Evolutionary conservation across 1,140 invertebrate species (phyloP).

Genomic region (Phthorimaea operculella): DNA sequence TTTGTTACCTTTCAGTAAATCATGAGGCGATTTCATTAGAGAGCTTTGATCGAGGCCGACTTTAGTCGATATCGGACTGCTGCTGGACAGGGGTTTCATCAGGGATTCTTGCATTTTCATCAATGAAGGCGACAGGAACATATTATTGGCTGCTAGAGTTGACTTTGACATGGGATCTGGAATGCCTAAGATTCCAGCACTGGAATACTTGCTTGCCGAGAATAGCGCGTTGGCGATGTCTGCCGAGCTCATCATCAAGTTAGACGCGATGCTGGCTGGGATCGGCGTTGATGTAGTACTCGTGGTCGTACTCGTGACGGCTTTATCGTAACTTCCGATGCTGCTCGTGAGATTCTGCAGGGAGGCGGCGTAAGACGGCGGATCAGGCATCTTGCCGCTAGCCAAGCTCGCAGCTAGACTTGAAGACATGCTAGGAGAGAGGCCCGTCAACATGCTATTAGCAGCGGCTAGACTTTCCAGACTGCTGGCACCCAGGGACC

Average conservation of each 20-base stretch:
- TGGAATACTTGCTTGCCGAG: slow-evolving; percentile 71
- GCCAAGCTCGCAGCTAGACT: slow-evolving; percentile 56
- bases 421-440: slow-evolving; percentile 53
- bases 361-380: slow-evolving; percentile 58
- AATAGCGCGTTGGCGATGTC: slow-evolving; percentile 73
- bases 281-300: slow-evolving; percentile 53
- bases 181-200: slow-evolving; percentile 69
- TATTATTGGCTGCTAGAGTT: slow-evolving; percentile 75
- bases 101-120: slow-evolving; percentile 67
- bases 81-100: slow-evolving; percentile 60
- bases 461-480: slow-evolving; percentile 60
- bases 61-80: slow-evolving; percentile 58
- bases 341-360: slow-evolving; percentile 49
- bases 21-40: slow-evolving; percentile 61
- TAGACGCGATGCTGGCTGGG: slow-evolving; percentile 66
- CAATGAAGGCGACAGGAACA: slow-evolving; percentile 71
- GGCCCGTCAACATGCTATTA: slow-evolving; percentile 58
- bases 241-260: slow-evolving; percentile 70
- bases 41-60: slow-evolving; percentile 53
- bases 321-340: slow-evolving; percentile 53
- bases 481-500: slow-evolving; percentile 39
- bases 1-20: slow-evolving; percentile 59
- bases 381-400: slow-evolving; percentile 54
- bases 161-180: slow-evolving; percentile 76
- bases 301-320: slow-evolving; percentile 47